Conservation (phyloP, 30 jellyfish, hydroid and myxozoan genomes). For the Aurelia aurita region DNA sequence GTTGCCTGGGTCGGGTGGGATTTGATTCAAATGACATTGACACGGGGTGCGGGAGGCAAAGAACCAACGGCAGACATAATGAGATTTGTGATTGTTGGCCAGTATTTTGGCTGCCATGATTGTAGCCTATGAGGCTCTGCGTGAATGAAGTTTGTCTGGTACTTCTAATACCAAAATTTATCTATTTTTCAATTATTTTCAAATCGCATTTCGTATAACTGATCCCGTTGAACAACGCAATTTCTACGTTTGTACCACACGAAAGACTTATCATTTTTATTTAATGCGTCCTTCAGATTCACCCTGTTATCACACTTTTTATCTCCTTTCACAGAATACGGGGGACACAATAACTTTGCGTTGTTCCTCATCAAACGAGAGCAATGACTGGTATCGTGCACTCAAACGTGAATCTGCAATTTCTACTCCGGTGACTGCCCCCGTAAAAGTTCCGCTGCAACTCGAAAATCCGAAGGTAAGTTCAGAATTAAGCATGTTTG, state of each 20-base stretch:
- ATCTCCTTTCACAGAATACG: constrained; percentile 9
- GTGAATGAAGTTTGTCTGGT: too few relatives aligned
- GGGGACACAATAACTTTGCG: constrained; percentile 43
- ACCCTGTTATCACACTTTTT: not conserved
- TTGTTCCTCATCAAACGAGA: constrained; percentile 60
- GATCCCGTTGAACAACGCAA: not conserved
- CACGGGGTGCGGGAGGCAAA: too few relatives aligned
- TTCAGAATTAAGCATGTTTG: not conserved
- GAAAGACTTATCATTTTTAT: not conserved
- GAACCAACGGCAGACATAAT: too few relatives aligned
- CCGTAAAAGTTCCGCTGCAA: constrained; percentile 30
- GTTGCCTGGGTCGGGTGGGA: too few relatives aligned
- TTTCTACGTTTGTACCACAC: not conserved
- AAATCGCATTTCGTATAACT: too few relatives aligned
- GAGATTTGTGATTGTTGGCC: too few relatives aligned
- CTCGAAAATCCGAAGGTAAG: constrained; percentile 50
- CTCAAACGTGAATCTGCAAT: constrained; percentile 62
- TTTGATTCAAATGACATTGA: too few relatives aligned
- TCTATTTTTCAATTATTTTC: too few relatives aligned
- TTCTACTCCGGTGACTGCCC: constrained; percentile 60
- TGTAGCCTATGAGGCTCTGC: too few relatives aligned
- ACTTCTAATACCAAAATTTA: too few relatives aligned
- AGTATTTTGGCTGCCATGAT: too few relatives aligned
- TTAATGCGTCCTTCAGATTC: not conserved
- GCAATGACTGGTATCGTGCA: constrained; percentile 74